Evolutionary conservation across 2,113 vertebrate genomes (phyloP), one percentile per base, ranked within the genome.

Genomic region (Tragulus kanchil): DNA sequence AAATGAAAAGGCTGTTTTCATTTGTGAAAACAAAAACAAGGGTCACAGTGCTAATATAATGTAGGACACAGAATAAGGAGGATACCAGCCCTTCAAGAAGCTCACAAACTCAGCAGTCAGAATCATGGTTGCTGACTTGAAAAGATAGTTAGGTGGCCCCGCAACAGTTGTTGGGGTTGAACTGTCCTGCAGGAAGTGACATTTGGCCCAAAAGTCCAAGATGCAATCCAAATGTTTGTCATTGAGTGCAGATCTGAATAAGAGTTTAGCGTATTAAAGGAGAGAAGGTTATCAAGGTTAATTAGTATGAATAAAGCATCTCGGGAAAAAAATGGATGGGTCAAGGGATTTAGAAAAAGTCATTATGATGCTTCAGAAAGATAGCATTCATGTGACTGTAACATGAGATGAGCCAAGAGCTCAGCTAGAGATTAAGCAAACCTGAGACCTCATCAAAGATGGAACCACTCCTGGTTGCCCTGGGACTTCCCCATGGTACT

Each of bases 1-100:
- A 67, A 96, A 50, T 87, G 61, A 52, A 73, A 84, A 92, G 64
- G 62, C 42, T 54, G 81, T 75, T 95, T 96, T 94, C n/a, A n/a
- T 67, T 67, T 71, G 14, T 48, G 28, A 19, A 52, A 95, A 75
- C 73, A 69, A 94, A 86, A 84, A 36, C 4, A 94, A 97, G 64
- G 64, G 28, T 83, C 67, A 67, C 28, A 54, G 26, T 89, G 64
- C 26, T 89, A 84, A 92, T 48, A 19, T 45, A 59, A 26, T 67
- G 5, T n/a, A 89, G 48, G 19, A 16, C 8, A 45, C 42, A 67
- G 48, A 58, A 73, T 10, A 16, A 87, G 12, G 31, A 84, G 26
- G 4, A n/a, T 88, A 61, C 12, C 71, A n/a, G 19, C 23, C 75
- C 23, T 96, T 85, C 85, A 36, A 82, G 58, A 93, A 96, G 31